phyloP scores from a whole-genome alignment of 2,888 invertebrate genomes.

The Dichetophora obliterata region DNA sequence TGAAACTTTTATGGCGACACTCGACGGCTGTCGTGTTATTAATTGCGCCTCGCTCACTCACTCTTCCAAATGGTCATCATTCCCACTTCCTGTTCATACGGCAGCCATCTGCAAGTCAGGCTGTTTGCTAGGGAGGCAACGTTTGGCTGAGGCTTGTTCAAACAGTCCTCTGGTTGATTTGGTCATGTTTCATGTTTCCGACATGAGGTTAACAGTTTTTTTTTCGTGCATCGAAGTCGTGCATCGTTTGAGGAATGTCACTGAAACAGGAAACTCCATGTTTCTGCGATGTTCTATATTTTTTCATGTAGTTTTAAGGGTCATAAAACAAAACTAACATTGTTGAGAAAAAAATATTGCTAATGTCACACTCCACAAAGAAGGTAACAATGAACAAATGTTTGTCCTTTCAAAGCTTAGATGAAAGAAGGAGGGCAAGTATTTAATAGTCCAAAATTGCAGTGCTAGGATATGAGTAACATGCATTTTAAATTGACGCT shows the following conservation, averaged over 20 bases:
- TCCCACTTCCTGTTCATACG: neutral
- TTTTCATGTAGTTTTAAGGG: neutral
- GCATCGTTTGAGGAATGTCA: neutral
- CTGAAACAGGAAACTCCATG: neutral
- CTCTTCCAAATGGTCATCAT: neutral
- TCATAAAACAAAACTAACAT: no score
- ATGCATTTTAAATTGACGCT: no score
- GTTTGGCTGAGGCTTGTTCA: neutral
- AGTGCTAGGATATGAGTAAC: no score
- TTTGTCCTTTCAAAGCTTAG: no score
- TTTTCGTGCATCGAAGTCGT: neutral
- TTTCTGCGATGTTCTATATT: neutral
- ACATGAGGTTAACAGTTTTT: slow-evolving; percentile 13
- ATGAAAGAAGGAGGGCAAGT: no score
- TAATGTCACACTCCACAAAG: no score
- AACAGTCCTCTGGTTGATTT: slow-evolving; percentile 17
- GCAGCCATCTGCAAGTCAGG: neutral
- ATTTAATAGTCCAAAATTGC: no score
- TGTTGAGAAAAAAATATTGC: no score
- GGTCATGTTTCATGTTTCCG: slow-evolving; percentile 17
- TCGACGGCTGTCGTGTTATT: slow-evolving; percentile 26
- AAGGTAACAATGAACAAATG: no score
- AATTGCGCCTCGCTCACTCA: slow-evolving; percentile 3
- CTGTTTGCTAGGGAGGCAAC: neutral
- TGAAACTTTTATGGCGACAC: slow-evolving; percentile 27